Evolutionary conservation across 2,888 invertebrate genomes (phyloP), one percentile per base, ranked within the genome.

Genomic region (Deilephila elpenor): DNA sequence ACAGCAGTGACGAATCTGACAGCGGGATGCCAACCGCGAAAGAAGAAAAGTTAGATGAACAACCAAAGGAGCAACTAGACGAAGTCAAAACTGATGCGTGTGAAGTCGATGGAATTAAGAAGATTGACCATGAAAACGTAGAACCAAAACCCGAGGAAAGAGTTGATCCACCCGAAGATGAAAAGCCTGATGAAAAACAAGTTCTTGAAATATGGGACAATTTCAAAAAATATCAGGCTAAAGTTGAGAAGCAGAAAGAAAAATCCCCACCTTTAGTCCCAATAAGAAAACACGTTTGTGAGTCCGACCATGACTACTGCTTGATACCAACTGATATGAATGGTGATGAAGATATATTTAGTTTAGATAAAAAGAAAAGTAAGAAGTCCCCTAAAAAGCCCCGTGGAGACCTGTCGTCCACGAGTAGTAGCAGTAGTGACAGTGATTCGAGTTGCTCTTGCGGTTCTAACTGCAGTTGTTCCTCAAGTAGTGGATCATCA

Each of bases 381-480:
- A 92, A 90, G 81, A 94, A 95, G 81, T 89, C 92, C 77, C 93
- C 90, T 74, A 95, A 92, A 86, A 95, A 93, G 89, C 92, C 82
- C 84, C 91, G 89, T 61, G 93, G 90, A 64, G 92, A 88, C 51
- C 91, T 95, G 76, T 96, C 96, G 29, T 97, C 97, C 1, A 97
- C 97, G 0, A 97, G 97, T 83, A 96, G 96, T 81, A 97, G 97
- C 29, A 97, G 97, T 77, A 97, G 97, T 79, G 97, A 96, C 81
- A 97, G 97, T 77, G 93, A 92, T 81, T 97, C 97, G 1, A 97
- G 97, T 84, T 98, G 98, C 84, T 97, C 97, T 0, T 98, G 98
- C 85, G 97, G 97, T 5, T 96, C 97, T 0, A 97, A 98, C 85
- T 98, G 98, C 83, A 97, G 97, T 78, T 98, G 98, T 86, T 97